Conservation (phyloP, 2,113 vertebrate genomes). For the Larimichthys crocea region DNA sequence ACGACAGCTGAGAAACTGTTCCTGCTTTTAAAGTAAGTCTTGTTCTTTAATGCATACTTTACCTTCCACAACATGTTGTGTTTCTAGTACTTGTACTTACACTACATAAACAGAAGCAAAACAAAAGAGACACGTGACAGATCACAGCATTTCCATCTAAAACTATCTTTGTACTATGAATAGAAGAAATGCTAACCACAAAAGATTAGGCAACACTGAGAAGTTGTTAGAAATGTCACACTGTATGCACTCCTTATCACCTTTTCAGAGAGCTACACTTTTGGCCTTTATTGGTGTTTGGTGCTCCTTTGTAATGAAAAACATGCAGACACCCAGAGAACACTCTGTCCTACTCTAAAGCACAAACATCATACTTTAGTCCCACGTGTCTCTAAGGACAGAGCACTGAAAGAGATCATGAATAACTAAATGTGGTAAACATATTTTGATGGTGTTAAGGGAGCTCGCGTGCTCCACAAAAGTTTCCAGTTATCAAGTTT, state of each 20-base stretch:
- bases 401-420: neutral
- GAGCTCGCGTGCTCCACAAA: neutral
- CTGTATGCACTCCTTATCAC: neutral
- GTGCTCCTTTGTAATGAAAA: conserved; percentile 21
- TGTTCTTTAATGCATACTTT: neutral
- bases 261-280: neutral
- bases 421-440: neutral
- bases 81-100: neutral
- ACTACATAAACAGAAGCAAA: neutral
- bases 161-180: neutral
- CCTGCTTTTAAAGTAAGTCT: too few species aligned
- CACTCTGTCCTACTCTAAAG: conserved; percentile 19
- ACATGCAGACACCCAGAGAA: conserved; percentile 22
- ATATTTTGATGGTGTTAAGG: neutral
- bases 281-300: conserved; percentile 20
- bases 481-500: neutral
- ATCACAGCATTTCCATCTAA: too few species aligned
- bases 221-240: neutral
- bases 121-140: neutral
- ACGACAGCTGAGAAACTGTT: neutral
- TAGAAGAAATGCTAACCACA: neutral
- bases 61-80: neutral
- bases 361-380: conserved; percentile 9
- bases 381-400: neutral
- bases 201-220: neutral